Base-by-base conservation (phyloP, 1,140 invertebrate species). In the Eumaeus atala region DNA sequence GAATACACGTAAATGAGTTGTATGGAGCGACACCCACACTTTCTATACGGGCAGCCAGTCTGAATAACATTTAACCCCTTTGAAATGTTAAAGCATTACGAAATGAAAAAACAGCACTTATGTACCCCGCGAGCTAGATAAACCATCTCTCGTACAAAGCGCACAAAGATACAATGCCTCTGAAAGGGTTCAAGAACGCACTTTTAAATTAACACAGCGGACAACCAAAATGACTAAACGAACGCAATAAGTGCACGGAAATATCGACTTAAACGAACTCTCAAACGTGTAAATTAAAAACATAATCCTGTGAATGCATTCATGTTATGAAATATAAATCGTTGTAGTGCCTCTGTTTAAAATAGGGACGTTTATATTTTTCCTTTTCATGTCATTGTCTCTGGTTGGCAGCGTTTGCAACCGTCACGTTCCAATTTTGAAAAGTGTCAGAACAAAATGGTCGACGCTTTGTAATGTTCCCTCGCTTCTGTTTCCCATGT, bases 101-200 rank as follows among this genome's bases (percentile, higher is more conserved):
- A 78, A 84, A 87, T 84, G 81, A 84, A 87, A 86, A 87, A 87
- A 87, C 84, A 87, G 80, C 77, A 84, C 84, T 87, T 84, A 87
- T 87, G 80, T 87, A 87, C 81, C 80, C 72, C 74, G 77, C 83
- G 81, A 84, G 70, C 74, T 69, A 74, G 83, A 86, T 86, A 86
- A 86, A 86, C 81, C 81, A 86, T 86, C 83, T 86, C 76, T 59
- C 67, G 77, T 83, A 86, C 83, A 86, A 86, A 86, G 83, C 72
- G 74, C 74, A 86, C 83, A 86, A 86, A 82, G 83, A 86, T 86
- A 86, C 83, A 86, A 86, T 86, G 75, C 83, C 80, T 84, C 83
- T 84, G 83, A 86, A 86, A 87, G 83, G 83, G 83, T 87, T 87
- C 81, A 87, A 87, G 79, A 86, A 84, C 83, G 79, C 75, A 87